Conservation (phyloP, 2,797 vertebrate genomes). For the Neostethus bicornis region DNA sequence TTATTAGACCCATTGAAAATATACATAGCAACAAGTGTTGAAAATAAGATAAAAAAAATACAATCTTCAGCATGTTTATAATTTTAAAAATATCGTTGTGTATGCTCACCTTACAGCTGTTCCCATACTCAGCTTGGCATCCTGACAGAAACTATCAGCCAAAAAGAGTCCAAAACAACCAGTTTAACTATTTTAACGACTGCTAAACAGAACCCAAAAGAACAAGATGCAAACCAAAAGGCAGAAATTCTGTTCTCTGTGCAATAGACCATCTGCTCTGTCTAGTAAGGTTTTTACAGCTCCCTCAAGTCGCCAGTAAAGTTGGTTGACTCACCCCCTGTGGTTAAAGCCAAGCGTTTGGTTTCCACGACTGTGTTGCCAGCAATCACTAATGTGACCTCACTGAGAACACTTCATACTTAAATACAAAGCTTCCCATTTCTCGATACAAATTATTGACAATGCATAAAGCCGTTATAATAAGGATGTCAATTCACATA, state of each 20-base stretch:
- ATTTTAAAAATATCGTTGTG: conserved; percentile 5
- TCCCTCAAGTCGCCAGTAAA: conserved; percentile 34
- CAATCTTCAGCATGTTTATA: conserved; percentile 3
- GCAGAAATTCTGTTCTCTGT: background rate
- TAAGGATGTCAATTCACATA: conserved; percentile 52
- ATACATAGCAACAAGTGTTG: background rate
- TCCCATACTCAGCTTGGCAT: conserved; percentile 77
- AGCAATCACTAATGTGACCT: conserved; percentile 52
- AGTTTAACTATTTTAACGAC: conserved; percentile 7
- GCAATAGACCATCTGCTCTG: conserved; percentile 23
- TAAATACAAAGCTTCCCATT: conserved; percentile 58
- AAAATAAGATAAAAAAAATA: background rate
- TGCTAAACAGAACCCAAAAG: conserved; percentile 14
- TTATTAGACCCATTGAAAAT: conserved; percentile 21
- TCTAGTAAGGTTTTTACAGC: conserved; percentile 23
- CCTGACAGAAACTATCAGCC: conserved; percentile 47
- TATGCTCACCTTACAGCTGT: conserved; percentile 80
- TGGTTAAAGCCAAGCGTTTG: conserved; percentile 37
- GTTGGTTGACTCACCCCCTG: conserved; percentile 47
- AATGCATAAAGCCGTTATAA: conserved; percentile 58
- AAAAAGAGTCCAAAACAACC: conserved; percentile 34
- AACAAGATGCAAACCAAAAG: conserved; percentile 22
- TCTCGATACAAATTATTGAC: conserved; percentile 35
- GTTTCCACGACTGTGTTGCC: conserved; percentile 36
- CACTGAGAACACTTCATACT: conserved; percentile 45